These are phyloP conservation scores for Rhea americana DNA, from an alignment of 2,113 vertebrate species.

Conservation along the genomic window DNA sequence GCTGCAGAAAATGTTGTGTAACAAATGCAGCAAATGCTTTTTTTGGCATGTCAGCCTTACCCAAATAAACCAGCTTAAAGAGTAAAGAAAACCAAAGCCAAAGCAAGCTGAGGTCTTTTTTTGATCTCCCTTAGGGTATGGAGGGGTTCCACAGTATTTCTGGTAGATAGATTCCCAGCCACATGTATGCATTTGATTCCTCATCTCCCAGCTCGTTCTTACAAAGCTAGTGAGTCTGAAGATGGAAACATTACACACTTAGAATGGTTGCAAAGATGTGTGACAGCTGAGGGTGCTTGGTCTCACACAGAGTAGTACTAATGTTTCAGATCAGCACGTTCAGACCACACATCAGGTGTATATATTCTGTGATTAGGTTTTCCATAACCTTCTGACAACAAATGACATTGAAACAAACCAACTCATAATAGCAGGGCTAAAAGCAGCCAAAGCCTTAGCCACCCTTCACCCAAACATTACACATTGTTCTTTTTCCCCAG, in stretches of 20 bases:
- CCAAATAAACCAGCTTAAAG: conserved; percentile 28
- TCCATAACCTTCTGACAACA: conserved; percentile 23
- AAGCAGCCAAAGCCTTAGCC: not conserved
- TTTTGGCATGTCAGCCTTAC: conserved; percentile 31
- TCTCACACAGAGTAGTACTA: not conserved
- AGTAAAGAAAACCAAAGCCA: conserved; percentile 12
- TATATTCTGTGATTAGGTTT: not conserved
- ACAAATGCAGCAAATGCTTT: conserved; percentile 4
- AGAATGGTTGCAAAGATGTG: not conserved
- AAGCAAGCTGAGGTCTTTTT: conserved; percentile 20
- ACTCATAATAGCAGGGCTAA: conserved; percentile 7
- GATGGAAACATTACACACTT: not conserved
- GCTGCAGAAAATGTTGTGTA: conserved; percentile 9
- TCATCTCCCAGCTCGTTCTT: not conserved
- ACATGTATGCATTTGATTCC: not conserved
- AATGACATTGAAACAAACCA: not conserved
- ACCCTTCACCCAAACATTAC: not conserved
- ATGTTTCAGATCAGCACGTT: not conserved
- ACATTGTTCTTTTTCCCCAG: not conserved
- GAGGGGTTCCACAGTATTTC: conserved; percentile 21
- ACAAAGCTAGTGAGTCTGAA: not conserved
- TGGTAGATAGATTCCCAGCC: conserved; percentile 4
- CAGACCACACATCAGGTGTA: not conserved
- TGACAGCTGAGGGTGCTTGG: not conserved
- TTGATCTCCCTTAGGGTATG: conserved; percentile 29